Evolutionary conservation across 2,888 invertebrate genomes (phyloP).

Genomic region (Dendrolimus pini): DNA sequence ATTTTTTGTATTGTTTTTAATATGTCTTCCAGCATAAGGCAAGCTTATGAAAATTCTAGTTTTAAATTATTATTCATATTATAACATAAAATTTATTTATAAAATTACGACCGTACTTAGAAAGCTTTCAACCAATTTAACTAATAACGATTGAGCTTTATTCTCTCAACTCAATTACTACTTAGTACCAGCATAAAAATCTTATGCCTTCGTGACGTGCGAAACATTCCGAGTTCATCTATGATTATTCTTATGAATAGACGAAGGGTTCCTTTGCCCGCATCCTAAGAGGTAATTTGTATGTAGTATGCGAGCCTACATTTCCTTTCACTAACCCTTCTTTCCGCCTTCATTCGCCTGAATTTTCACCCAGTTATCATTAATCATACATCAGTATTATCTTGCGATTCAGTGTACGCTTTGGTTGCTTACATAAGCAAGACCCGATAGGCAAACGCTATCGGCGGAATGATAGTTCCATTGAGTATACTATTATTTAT

Average conservation of each 20-base stretch:
- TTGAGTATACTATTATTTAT: no score
- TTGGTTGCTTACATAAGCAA: neutral
- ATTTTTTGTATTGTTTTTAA: no score
- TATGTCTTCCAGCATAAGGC: no score
- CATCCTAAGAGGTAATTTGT: slow-evolving; percentile 44
- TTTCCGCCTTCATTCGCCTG: slow-evolving; percentile 32
- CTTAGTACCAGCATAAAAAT: neutral
- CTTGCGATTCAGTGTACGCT: slow-evolving; percentile 16
- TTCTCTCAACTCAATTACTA: no score
- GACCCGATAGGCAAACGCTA: neutral
- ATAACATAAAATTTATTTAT: no score
- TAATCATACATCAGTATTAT: slow-evolving; percentile 58
- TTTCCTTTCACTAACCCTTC: slow-evolving; percentile 34
- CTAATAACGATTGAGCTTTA: no score
- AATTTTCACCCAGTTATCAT: slow-evolving; percentile 44
- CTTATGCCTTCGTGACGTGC: slow-evolving; percentile 2
- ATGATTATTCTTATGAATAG: slow-evolving; percentile 27
- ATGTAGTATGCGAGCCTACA: slow-evolving; percentile 38
- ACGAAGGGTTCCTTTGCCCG: slow-evolving; percentile 30
- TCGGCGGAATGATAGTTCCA: no score
- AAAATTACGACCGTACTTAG: no score
- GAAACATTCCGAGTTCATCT: slow-evolving; percentile 19
- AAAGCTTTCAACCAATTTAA: slow-evolving; percentile 21
- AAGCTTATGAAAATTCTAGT: no score
- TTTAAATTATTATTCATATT: no score